Evolutionary conservation across 1,140 invertebrate genomes (phyloP).

Genomic region (Pseudobourletiella spinata): DNA sequence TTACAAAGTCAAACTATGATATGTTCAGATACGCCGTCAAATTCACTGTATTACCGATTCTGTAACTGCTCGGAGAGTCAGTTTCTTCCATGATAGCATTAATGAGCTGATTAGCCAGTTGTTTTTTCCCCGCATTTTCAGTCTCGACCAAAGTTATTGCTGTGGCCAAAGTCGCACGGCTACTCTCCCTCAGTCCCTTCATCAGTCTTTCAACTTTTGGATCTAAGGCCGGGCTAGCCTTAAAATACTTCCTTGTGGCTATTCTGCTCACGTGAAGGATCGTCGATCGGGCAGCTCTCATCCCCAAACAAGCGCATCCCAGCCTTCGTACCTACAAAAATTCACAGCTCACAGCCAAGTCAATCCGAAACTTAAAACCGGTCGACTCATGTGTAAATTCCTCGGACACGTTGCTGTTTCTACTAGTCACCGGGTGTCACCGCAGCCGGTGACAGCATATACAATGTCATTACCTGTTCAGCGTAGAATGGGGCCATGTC

Average conservation of each 20-base stretch:
- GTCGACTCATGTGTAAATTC: too few species aligned
- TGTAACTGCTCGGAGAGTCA: conserved; percentile 35
- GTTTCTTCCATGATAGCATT: conserved; percentile 41
- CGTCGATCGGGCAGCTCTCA: background rate
- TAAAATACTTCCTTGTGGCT: background rate
- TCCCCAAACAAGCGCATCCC: background rate
- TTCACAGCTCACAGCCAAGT: background rate
- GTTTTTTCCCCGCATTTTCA: conserved; percentile 42
- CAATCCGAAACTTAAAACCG: background rate
- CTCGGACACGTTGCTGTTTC: too few species aligned
- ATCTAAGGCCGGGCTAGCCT: background rate
- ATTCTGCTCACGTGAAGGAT: background rate
- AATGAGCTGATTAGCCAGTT: conserved; percentile 44
- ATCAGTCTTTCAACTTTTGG: background rate
- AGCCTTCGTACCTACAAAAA: background rate
- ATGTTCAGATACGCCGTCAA: background rate
- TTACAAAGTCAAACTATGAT: too few species aligned
- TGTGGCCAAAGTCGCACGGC: conserved; percentile 43
- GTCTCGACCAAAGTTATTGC: conserved; percentile 52
- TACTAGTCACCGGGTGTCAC: too few species aligned
- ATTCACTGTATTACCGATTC: conserved; percentile 27
- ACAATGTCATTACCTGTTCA: too few species aligned
- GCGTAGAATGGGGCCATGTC: too few species aligned
- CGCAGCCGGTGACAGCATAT: too few species aligned
- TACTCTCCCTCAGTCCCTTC: conserved; percentile 22